phyloP scores from a whole-genome alignment of 2,113 vertebrate species.

The Otus sunia region DNA sequence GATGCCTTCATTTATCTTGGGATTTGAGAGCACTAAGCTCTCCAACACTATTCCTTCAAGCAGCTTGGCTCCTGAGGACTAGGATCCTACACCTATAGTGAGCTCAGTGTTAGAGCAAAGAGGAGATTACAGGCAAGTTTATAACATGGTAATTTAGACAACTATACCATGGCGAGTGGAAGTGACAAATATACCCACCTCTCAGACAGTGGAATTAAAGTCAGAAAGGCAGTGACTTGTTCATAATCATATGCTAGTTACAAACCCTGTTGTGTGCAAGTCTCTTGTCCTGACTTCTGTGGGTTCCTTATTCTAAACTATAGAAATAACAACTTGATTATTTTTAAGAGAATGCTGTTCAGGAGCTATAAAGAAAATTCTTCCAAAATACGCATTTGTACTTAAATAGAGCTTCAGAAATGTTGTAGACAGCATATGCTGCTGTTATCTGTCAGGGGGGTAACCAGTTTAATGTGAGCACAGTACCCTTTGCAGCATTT shows the following conservation, averaged over 20 bases:
- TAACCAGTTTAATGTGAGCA: neutral
- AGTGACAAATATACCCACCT: neutral
- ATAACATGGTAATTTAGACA: neutral
- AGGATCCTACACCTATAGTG: neutral
- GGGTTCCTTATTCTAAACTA: neutral
- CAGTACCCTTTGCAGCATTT: neutral
- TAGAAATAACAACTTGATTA: neutral
- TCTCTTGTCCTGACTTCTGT: neutral
- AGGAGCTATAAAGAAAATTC: neutral
- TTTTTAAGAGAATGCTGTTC: neutral
- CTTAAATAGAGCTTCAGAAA: neutral
- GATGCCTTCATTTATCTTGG: neutral
- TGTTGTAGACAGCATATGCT: neutral
- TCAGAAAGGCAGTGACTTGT: neutral
- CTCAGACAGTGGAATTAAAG: neutral
- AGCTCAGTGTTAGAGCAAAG: neutral
- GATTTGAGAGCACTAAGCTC: neutral
- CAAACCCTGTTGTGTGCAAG: neutral
- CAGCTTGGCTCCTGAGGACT: neutral
- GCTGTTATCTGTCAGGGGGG: neutral
- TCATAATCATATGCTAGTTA: neutral
- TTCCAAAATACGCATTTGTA: neutral
- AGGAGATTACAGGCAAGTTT: neutral
- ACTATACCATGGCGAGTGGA: neutral
- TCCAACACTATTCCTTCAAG: neutral